Evolutionary conservation across 2,888 invertebrate species (phyloP).

Genomic region (Watsonalla binaria): DNA sequence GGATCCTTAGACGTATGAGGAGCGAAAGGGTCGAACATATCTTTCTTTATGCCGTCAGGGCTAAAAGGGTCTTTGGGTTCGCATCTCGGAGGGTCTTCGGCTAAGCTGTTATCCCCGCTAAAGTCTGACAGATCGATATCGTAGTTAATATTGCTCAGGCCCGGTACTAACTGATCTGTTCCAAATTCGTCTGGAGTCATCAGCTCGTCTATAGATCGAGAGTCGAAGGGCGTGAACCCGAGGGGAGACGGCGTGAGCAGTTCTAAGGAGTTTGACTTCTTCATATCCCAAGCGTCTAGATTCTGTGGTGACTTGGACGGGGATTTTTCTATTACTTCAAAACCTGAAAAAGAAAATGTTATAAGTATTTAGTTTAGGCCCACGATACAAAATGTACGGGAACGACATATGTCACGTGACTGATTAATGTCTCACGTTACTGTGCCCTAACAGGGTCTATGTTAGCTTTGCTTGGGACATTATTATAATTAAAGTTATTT

Average conservation of each 20-base stretch:
- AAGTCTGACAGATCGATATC: conserved; percentile 87
- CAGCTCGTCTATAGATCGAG: conserved; percentile 77
- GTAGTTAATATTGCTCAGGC: conserved; percentile 84
- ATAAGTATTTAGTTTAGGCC: no score
- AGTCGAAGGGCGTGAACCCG: conserved; percentile 76
- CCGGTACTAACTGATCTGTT: conserved; percentile 75
- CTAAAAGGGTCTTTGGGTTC: conserved; percentile 77
- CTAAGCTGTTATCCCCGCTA: conserved; percentile 84
- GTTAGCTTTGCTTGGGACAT: no score
- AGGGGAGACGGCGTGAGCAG: conserved; percentile 79
- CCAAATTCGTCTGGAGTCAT: conserved; percentile 80
- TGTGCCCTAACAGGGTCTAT: no score
- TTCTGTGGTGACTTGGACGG: conserved; percentile 52
- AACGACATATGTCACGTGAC: no score
- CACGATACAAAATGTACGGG: no score
- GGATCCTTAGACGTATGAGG: conserved; percentile 51
- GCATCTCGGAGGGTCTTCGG: conserved; percentile 69
- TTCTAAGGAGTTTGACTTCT: conserved; percentile 67
- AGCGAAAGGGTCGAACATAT: conserved; percentile 70
- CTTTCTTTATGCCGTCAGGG: conserved; percentile 63
- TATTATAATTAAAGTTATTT: no score
- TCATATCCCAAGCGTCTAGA: conserved; percentile 52
- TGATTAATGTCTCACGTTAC: no score
- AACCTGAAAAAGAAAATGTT: conserved; percentile 14
- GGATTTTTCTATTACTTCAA: conserved; percentile 50